Percentiles rank a stretch among this genome's conserved stretches.
Evolutionary conservation across 2,113 vertebrate genomes (phyloP).

Genomic region (Vidua chalybeata): DNA sequence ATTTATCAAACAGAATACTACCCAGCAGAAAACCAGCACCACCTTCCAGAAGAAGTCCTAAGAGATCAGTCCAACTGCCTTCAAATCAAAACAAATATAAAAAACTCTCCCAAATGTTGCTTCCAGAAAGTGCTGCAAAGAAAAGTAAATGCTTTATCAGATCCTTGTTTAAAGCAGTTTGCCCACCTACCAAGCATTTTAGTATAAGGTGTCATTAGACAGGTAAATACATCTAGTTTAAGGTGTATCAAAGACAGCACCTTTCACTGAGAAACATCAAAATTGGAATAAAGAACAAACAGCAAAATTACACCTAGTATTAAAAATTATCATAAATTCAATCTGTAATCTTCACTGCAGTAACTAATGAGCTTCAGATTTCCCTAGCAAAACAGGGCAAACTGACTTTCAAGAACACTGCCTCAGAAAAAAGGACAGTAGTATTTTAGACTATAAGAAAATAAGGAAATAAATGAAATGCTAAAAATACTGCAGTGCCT

Average conservation of each 20-base stretch:
- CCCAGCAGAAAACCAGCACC: background rate
- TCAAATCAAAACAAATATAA: background rate
- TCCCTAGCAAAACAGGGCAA: background rate
- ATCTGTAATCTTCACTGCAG: background rate
- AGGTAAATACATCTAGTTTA: background rate
- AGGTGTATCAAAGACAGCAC: constrained; percentile 24
- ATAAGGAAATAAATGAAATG: background rate
- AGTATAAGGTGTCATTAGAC: background rate
- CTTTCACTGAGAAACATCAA: constrained; percentile 10
- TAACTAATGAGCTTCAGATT: background rate
- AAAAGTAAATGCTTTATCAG: background rate
- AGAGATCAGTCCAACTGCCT: background rate
- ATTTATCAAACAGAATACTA: background rate
- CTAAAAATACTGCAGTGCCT: background rate
- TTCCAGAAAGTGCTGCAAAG: background rate
- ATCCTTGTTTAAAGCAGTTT: background rate
- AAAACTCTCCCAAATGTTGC: background rate
- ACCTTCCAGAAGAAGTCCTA: background rate
- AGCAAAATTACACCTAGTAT: background rate
- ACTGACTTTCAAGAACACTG: background rate
- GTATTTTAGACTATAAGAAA: background rate
- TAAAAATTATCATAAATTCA: constrained; percentile 14
- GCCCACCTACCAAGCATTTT: background rate
- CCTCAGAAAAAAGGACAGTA: background rate
- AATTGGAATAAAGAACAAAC: background rate